Evolutionary conservation across 2,888 invertebrate genomes (phyloP).

Genomic region (Atrina japonica): DNA sequence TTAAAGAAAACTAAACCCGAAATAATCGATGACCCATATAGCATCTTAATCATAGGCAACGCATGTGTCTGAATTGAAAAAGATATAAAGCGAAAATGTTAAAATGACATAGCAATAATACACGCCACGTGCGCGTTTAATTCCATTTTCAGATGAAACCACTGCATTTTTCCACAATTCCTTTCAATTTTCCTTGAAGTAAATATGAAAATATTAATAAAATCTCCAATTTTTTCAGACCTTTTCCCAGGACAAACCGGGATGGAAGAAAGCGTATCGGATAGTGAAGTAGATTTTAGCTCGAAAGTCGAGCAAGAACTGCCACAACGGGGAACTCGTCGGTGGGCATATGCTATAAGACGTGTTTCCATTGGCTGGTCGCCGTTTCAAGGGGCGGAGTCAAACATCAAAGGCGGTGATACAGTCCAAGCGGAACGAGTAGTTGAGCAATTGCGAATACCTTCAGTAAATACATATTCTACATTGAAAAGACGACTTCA

Average conservation of each 20-base stretch:
- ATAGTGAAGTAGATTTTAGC: constrained; percentile 59
- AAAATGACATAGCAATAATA: constrained; percentile 12
- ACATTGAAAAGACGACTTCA: constrained; percentile 60
- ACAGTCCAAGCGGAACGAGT: constrained; percentile 50
- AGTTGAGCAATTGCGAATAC: constrained; percentile 55
- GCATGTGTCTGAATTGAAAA: not conserved
- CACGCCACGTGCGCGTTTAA: constrained; percentile 5
- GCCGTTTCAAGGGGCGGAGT: constrained; percentile 44
- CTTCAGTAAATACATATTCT: constrained; percentile 61
- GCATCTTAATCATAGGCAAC: too few relatives aligned
- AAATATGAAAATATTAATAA: not conserved
- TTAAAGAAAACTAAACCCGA: too few relatives aligned
- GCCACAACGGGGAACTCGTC: constrained; percentile 44
- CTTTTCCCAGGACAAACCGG: not conserved
- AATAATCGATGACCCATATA: too few relatives aligned
- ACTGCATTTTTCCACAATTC: not conserved
- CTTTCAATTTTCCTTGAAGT: not conserved
- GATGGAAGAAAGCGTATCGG: constrained; percentile 64
- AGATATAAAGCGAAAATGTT: not conserved
- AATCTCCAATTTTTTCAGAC: constrained; percentile 10
- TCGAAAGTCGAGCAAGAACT: constrained; percentile 21
- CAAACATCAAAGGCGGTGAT: constrained; percentile 39
- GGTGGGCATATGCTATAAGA: constrained; percentile 57
- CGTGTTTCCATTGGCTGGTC: constrained; percentile 61
- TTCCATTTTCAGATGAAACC: not conserved